Conservation (phyloP, 2,797 vertebrate genomes). For the Enoplosus armatus region DNA sequence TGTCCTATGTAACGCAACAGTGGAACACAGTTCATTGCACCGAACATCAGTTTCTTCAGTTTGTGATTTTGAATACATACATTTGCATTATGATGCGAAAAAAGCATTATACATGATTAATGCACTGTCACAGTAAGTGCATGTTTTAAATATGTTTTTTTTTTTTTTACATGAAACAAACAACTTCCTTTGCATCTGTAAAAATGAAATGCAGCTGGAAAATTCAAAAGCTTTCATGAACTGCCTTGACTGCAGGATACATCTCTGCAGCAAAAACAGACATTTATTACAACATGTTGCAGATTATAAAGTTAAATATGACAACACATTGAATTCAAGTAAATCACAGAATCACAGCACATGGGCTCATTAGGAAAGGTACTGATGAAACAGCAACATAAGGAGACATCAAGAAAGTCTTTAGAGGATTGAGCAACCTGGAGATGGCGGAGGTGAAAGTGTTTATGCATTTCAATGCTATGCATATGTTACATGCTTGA, state of each 20-base stretch:
- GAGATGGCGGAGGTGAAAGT: slow-evolving; percentile 42
- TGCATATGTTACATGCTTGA: slow-evolving; percentile 53
- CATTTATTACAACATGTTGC: slow-evolving; percentile 6
- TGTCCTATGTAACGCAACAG: not conserved
- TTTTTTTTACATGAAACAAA: not conserved
- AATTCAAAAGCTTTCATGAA: not conserved
- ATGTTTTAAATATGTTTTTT: not conserved
- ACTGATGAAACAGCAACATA: slow-evolving; percentile 47
- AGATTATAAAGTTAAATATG: slow-evolving; percentile 23
- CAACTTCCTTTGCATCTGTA: not conserved
- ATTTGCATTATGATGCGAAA: not conserved
- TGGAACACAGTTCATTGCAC: not conserved
- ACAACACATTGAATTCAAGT: not conserved
- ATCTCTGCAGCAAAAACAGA: not conserved
- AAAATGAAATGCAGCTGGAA: not conserved
- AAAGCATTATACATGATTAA: not conserved
- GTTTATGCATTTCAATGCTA: slow-evolving; percentile 37
- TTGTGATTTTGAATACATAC: not conserved
- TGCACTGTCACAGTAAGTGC: not conserved
- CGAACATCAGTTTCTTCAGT: not conserved
- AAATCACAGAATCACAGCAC: slow-evolving; percentile 25
- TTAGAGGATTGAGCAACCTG: slow-evolving; percentile 36
- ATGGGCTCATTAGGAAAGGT: slow-evolving; percentile 24
- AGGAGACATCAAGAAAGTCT: slow-evolving; percentile 24
- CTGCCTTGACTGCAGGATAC: not conserved